Evolutionary conservation across 2,888 invertebrate species (phyloP), one percentile per base, ranked within the genome.

Genomic region (Troides aeacus): DNA sequence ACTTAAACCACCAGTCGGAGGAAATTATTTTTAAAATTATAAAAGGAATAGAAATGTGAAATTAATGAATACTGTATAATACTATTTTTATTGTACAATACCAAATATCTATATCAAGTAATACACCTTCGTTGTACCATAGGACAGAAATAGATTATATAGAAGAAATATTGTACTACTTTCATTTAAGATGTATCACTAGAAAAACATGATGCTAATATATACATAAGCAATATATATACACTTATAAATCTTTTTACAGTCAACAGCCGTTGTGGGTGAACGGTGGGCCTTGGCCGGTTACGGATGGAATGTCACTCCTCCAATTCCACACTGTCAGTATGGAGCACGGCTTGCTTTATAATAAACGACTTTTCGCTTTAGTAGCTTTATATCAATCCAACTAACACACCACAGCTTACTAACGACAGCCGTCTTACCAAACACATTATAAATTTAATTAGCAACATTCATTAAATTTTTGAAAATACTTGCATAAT

Each of bases 231-330:
- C 10, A 5, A 50, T 50, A 62, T 64, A 68, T 42, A 46, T 12
- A 46, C 5, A 30, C 30, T 30, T 30, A 46, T 62, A 71, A 72
- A 73, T 68, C 70, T 72, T 79, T 79, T 75, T 77, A 74, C 74
- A 75, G 76, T 68, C 68, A 70, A 74, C 74, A 72, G 71, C 72
- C 66, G 65, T 75, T 74, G 71, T 77, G 71, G 77, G 84, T 83
- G 86, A 86, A 72, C 74, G 87, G 81, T 66, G 73, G 76, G 80
- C 86, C 87, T 86, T 86, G 84, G 76, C 71, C 70, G 70, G 73
- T 69, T 75, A 72, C 72, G 74, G 72, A 73, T 72, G 75, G 75
- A 78, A 74, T 72, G 73, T 72, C 70, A 73, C 73, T 70, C 74
- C 71, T 60, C 76, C 69, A 73, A 81, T 81, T 78, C 75, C 77